These are phyloP conservation scores for Urocitellus parryii DNA, from an alignment of 2,113 vertebrate species.

Conservation along the genomic window DNA sequence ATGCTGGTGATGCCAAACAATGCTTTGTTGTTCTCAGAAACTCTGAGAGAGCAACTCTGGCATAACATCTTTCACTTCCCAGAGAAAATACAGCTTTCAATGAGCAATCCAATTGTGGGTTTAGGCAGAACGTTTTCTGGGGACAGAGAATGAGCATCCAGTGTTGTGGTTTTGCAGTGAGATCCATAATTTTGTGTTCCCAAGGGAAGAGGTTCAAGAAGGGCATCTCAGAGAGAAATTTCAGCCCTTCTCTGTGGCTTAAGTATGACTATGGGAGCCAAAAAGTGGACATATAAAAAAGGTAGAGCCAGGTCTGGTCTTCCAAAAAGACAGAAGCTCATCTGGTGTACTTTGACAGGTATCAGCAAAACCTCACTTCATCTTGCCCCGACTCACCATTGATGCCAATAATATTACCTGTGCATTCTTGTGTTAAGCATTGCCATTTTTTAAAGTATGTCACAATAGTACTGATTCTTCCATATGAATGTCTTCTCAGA, in stretches of 20 bases:
- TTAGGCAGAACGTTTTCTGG: constrained; percentile 17
- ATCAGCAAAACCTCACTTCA: background rate
- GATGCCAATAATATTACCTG: background rate
- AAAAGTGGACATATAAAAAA: background rate
- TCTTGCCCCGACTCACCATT: background rate
- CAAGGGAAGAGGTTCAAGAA: constrained; percentile 59
- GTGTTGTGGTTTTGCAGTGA: constrained; percentile 55
- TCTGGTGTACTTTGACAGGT: background rate
- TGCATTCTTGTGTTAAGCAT: background rate
- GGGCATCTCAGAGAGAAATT: constrained; percentile 45
- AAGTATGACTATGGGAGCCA: background rate
- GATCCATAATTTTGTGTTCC: constrained; percentile 64
- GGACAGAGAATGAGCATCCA: constrained; percentile 62
- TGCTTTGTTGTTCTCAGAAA: constrained; percentile 71
- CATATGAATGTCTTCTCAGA: background rate
- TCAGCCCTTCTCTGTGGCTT: background rate
- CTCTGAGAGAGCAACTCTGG: constrained; percentile 57
- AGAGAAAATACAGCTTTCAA: constrained; percentile 69
- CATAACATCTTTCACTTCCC: constrained; percentile 68
- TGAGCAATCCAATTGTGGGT: constrained; percentile 56
- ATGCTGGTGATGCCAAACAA: constrained; percentile 69
- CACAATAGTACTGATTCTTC: background rate
- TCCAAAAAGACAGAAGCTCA: background rate
- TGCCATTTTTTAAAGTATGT: background rate
- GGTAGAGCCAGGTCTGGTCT: background rate